A percentile compares a stretch with the other conserved stretches of the same genome.
phyloP scores from a whole-genome alignment of 2,113 vertebrate species.

The Pseudorhombus dupliciocellatus region DNA sequence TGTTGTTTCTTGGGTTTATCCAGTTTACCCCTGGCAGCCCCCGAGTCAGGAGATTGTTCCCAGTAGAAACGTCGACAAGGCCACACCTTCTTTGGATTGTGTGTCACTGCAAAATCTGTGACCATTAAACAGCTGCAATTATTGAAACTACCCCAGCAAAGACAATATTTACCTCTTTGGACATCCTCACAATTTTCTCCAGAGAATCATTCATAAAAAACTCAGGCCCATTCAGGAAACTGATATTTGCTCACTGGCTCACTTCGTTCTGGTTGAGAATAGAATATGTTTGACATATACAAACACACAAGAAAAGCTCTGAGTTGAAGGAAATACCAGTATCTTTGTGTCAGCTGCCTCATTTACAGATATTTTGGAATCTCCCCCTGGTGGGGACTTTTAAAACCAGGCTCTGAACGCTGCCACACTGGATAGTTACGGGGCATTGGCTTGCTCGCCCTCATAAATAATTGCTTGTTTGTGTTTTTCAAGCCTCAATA shows the following conservation, averaged over 20 bases:
- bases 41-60: no score
- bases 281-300: neutral
- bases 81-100: neutral
- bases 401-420: slow-evolving; percentile 37
- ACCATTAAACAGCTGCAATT: neutral
- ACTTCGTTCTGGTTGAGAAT: no score
- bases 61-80: no score
- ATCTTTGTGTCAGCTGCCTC: neutral
- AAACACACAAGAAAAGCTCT: slow-evolving; percentile 1
- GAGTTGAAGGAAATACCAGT: neutral
- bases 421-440: slow-evolving; percentile 49
- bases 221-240: no score
- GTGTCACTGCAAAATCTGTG: neutral
- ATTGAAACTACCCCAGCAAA: slow-evolving; percentile 19
- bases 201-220: no score
- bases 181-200: no score
- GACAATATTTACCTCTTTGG: neutral
- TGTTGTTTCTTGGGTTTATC: no score
- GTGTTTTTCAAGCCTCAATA: slow-evolving; percentile 64
- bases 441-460: slow-evolving; percentile 35
- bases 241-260: no score
- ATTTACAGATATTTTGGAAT: slow-evolving; percentile 11
- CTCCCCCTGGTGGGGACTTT: slow-evolving; percentile 9
- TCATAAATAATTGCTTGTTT: slow-evolving; percentile 77
- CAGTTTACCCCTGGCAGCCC: no score